These are phyloP conservation scores for Cervus canadensis DNA, from an alignment of 2,113 vertebrate species.

Conservation along the genomic window DNA sequence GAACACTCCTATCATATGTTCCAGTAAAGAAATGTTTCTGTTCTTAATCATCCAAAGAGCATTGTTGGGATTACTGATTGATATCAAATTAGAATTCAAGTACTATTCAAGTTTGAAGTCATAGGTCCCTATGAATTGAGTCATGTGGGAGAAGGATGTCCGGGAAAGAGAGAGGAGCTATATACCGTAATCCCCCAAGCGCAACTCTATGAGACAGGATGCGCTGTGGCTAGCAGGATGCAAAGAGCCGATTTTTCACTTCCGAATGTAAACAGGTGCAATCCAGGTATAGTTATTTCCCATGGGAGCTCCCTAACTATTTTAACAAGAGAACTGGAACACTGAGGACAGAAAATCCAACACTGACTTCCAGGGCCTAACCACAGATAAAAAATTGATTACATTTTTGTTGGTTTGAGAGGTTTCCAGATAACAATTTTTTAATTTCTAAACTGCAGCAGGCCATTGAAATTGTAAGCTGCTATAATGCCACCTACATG, in stretches of 20 bases:
- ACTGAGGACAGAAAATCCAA: constrained; percentile 67
- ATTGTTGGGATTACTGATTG: constrained; percentile 39
- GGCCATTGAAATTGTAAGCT: constrained; percentile 55
- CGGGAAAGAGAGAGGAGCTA: constrained; percentile 51
- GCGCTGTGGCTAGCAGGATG: constrained; percentile 66
- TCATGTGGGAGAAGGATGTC: constrained; percentile 43
- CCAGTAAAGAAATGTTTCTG: not conserved
- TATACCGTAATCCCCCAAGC: constrained; percentile 47
- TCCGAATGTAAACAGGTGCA: constrained; percentile 77
- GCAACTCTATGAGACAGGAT: constrained; percentile 56
- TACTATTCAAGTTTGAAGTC: constrained; percentile 67
- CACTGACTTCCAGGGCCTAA: constrained; percentile 61
- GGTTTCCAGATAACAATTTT: constrained; percentile 70
- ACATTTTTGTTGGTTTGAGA: constrained; percentile 73
- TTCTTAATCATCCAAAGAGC: not conserved
- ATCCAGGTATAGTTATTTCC: constrained; percentile 61
- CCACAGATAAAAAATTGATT: constrained; percentile 73
- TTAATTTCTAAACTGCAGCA: constrained; percentile 65
- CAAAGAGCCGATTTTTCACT: constrained; percentile 72
- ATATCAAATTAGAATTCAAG: constrained; percentile 54
- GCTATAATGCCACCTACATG: constrained; percentile 9
- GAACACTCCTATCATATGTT: not conserved
- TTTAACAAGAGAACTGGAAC: constrained; percentile 67
- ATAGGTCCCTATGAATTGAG: not conserved
- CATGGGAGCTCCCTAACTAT: constrained; percentile 71